These are phyloP conservation scores for Autographa gamma DNA, from an alignment of 2,888 invertebrate genomes.

Conservation along the genomic window DNA sequence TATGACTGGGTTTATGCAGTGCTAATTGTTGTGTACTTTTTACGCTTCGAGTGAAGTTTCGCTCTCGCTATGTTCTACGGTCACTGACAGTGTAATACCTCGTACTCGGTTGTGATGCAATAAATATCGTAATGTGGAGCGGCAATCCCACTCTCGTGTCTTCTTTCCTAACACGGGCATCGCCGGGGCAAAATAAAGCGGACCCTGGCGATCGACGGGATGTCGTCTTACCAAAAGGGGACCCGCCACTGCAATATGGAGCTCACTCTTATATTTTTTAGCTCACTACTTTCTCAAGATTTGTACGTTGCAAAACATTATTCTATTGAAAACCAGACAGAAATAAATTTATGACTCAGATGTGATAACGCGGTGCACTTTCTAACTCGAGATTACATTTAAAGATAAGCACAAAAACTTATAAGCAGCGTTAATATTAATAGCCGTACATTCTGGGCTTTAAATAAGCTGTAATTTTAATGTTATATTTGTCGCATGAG, in stretches of 20 bases:
- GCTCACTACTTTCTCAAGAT: slow-evolving; percentile 59
- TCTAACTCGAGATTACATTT: slow-evolving; percentile 24
- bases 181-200: slow-evolving; percentile 61
- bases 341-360: slow-evolving; percentile 40
- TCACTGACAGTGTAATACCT: slow-evolving; percentile 36
- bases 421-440: background rate
- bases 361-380: slow-evolving; percentile 46
- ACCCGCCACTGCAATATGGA: slow-evolving; percentile 56
- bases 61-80: slow-evolving; percentile 49
- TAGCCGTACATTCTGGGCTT: background rate
- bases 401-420: slow-evolving; percentile 15
- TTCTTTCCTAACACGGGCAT: slow-evolving; percentile 71
- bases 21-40: slow-evolving; percentile 61
- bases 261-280: slow-evolving; percentile 68
- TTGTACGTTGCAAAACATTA: slow-evolving; percentile 41
- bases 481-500: background rate
- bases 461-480: slow-evolving; percentile 9
- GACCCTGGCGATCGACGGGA: slow-evolving; percentile 64
- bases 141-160: slow-evolving; percentile 64
- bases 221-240: slow-evolving; percentile 71
- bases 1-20: slow-evolving; percentile 59
- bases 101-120: slow-evolving; percentile 55
- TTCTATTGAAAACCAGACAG: slow-evolving; percentile 45
- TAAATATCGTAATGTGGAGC: slow-evolving; percentile 63
- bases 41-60: slow-evolving; percentile 33